A percentile compares a stretch with the other conserved stretches of the same genome.
These are phyloP conservation scores for Ochotona curzoniae DNA, from an alignment of 2,113 vertebrate genomes.

Conservation along the genomic window DNA sequence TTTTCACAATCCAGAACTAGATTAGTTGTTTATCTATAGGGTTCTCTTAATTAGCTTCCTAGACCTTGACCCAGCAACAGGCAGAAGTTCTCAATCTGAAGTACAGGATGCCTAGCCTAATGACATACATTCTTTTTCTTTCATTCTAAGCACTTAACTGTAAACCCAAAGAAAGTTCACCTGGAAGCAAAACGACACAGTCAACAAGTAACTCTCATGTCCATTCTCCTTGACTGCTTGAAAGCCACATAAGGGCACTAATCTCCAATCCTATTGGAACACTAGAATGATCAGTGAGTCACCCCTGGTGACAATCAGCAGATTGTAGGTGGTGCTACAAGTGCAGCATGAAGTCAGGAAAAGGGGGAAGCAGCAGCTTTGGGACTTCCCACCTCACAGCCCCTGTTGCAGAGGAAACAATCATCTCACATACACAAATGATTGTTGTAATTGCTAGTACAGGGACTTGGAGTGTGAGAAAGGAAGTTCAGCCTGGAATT, in stretches of 20 bases:
- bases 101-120: constrained; percentile 11
- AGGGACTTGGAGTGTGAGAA: constrained; percentile 63
- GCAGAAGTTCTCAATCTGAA: constrained; percentile 38
- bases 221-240: neutral
- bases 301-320: neutral
- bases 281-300: neutral
- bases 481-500: constrained; percentile 61
- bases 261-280: neutral
- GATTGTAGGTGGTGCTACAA: neutral
- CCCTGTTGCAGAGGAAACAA: constrained; percentile 52
- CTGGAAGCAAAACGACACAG: neutral
- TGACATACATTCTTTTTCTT: constrained; percentile 22
- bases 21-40: neutral
- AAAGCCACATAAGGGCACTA: neutral
- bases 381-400: neutral
- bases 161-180: constrained; percentile 9
- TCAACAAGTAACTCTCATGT: neutral
- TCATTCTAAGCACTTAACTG: neutral
- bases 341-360: neutral
- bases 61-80: constrained; percentile 36
- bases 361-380: constrained; percentile 29
- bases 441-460: constrained; percentile 34
- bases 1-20: constrained; percentile 18
- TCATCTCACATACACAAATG: constrained; percentile 33
- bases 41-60: constrained; percentile 22